phyloP scores from a whole-genome alignment of 2,113 vertebrate species.

The Anser brachyrhynchus region DNA sequence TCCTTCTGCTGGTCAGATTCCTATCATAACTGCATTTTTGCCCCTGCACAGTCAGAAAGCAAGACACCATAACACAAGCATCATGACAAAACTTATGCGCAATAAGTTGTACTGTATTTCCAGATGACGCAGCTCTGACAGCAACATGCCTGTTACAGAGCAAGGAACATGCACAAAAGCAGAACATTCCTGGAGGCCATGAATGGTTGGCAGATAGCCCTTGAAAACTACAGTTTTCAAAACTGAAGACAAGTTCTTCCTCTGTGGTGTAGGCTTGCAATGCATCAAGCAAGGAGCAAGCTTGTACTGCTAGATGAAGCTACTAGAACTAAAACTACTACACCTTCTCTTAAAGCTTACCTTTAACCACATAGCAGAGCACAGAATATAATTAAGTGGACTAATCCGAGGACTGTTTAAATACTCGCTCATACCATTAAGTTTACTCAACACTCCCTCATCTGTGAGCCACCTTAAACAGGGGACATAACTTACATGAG shows the following conservation, averaged over 20 bases:
- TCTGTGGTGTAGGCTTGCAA: not conserved
- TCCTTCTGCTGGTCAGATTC: not conserved
- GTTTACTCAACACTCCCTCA: not conserved
- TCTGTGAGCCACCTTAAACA: not conserved
- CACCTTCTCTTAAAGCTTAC: not conserved
- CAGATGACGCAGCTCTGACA: not conserved
- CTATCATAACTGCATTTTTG: not conserved
- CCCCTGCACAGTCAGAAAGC: fast-evolving
- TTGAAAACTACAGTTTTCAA: not conserved
- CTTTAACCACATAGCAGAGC: not conserved
- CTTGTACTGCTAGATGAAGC: no score
- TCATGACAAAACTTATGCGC: not conserved
- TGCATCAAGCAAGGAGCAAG: not conserved
- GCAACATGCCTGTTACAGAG: not conserved
- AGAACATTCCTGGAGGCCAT: no score
- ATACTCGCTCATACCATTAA: not conserved
- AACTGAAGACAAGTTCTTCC: not conserved
- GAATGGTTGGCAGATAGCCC: not conserved
- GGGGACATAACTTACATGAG: not conserved
- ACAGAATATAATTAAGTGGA: not conserved
- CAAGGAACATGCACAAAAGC: not conserved
- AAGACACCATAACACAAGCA: not conserved
- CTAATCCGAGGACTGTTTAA: not conserved
- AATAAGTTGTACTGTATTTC: not conserved
- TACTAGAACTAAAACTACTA: not conserved